These are phyloP conservation scores for Bombus waltoni DNA, from an alignment of 1,140 invertebrate species.

Conservation along the genomic window DNA sequence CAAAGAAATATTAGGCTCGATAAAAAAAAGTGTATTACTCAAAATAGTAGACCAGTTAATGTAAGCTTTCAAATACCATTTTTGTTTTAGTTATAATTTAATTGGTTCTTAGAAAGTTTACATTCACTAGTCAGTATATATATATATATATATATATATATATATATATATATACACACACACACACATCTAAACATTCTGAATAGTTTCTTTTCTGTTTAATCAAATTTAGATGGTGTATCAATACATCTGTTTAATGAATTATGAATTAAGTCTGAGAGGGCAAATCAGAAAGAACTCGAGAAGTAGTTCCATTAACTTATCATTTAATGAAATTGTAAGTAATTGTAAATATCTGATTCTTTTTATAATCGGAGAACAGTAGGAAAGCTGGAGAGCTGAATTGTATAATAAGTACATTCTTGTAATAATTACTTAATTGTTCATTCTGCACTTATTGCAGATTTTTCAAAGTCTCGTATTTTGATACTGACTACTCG, in stretches of 20 bases:
- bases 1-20: background rate
- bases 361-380: background rate
- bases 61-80: constrained; percentile 14
- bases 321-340: constrained; percentile 42
- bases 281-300: constrained; percentile 4
- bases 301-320: constrained; percentile 19
- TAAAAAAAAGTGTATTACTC: background rate
- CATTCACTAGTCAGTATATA: constrained; percentile 12
- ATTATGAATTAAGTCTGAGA: background rate
- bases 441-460: constrained; percentile 23
- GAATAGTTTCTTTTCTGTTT: background rate
- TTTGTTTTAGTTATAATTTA: background rate
- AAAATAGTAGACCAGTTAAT: background rate
- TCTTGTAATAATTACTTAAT: constrained; percentile 16
- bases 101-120: constrained; percentile 1
- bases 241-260: background rate
- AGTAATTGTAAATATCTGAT: constrained; percentile 49
- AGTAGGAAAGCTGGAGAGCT: background rate
- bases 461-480: constrained; percentile 42
- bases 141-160: no score
- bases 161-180: no score
- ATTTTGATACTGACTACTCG: constrained; percentile 48
- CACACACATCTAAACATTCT: background rate
- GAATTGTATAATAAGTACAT: constrained; percentile 29
- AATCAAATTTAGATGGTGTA: background rate